phyloP scores from a whole-genome alignment of 2,113 vertebrate species.

The Rhodinocichla rosea region DNA sequence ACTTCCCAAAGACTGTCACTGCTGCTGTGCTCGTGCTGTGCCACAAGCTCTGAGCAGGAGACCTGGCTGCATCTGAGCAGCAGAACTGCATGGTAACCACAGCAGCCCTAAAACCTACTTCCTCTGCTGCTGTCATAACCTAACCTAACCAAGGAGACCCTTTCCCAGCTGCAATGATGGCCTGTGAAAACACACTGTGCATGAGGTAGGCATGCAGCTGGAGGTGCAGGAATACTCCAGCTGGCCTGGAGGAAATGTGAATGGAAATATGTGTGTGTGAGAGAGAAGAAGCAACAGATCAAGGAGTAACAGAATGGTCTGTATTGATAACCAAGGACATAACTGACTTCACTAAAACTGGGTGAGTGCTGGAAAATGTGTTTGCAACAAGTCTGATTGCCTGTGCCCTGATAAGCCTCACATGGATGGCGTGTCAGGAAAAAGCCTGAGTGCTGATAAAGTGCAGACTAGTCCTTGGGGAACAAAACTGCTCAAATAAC shows the following conservation, averaged over 20 bases:
- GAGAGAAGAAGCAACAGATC: not conserved
- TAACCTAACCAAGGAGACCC: not conserved
- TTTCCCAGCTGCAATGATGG: not conserved
- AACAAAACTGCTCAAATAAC: not conserved
- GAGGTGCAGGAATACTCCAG: not conserved
- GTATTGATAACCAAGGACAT: not conserved
- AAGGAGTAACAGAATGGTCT: not conserved
- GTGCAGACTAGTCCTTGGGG: not conserved
- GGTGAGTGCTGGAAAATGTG: not conserved
- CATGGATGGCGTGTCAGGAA: not conserved
- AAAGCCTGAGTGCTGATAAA: not conserved
- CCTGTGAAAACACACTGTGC: not conserved
- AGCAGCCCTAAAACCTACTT: not conserved
- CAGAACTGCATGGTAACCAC: not conserved
- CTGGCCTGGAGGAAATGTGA: not conserved
- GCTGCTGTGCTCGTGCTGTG: not conserved
- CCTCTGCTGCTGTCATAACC: not conserved
- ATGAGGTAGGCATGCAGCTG: not conserved
- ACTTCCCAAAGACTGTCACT: not conserved
- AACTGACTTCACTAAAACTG: not conserved
- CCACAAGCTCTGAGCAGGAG: accelerated
- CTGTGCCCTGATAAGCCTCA: not conserved
- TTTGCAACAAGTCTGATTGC: not conserved
- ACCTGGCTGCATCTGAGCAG: not conserved
- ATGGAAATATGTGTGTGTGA: not conserved